Evolutionary conservation across 2,888 invertebrate species (phyloP).

Genomic region (Trissolcus brochymenae): DNA sequence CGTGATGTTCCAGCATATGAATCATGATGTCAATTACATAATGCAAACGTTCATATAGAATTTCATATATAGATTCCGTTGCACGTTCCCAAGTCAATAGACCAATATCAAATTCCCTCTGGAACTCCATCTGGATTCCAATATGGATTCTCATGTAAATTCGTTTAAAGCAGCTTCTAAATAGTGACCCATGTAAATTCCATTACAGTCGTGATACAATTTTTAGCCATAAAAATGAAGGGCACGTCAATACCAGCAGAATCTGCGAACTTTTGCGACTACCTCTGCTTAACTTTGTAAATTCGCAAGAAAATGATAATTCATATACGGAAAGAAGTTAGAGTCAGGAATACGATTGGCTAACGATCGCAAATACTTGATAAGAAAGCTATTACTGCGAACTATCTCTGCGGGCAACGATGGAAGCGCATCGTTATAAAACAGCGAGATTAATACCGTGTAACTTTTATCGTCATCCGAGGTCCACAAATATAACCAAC

Average conservation of each 20-base stretch:
- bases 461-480: conserved; percentile 13
- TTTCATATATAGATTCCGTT: conserved; percentile 39
- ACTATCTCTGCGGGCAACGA: conserved; percentile 27
- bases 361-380: conserved; percentile 24
- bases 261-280: conserved; percentile 2
- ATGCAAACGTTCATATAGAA: conserved; percentile 29
- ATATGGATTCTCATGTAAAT: conserved; percentile 48
- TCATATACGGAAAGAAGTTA: conserved; percentile 33
- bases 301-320: conserved; percentile 34
- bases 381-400: conserved; percentile 41
- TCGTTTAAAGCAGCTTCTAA: conserved; percentile 47
- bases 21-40: conserved; percentile 34
- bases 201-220: conserved; percentile 42
- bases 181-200: conserved; percentile 42
- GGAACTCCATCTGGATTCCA: conserved; percentile 37
- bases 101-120: conserved; percentile 35
- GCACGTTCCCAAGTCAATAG: conserved; percentile 36
- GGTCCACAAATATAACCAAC: conserved; percentile 30
- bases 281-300: neutral
- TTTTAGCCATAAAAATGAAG: conserved; percentile 19
- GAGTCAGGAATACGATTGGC: neutral
- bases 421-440: conserved; percentile 27
- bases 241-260: conserved; percentile 33
- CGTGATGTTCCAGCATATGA: conserved; percentile 2
- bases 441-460: conserved; percentile 49